phyloP scores from a whole-genome alignment of 2,113 vertebrate genomes.

The Dolichallabes microphthalmus region DNA sequence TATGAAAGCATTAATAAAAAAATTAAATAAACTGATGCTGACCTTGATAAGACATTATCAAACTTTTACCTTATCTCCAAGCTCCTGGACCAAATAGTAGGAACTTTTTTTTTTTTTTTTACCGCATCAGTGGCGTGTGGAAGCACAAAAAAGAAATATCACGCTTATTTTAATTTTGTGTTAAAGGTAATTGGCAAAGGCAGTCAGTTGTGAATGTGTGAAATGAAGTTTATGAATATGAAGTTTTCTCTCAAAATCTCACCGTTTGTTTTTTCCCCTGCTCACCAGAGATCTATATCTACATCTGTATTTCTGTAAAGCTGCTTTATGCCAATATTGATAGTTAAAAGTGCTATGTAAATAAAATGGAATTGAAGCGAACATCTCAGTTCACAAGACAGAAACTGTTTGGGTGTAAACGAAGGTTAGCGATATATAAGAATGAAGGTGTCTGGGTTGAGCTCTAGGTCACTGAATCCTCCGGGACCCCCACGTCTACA shows the following conservation, averaged over 20 bases:
- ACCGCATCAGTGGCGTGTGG: background rate
- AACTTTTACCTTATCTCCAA: background rate
- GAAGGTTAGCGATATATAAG: conserved; percentile 46
- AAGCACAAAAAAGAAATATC: background rate
- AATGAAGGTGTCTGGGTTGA: conserved; percentile 12
- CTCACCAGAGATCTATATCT: background rate
- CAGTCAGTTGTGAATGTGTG: background rate
- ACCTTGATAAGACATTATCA: background rate
- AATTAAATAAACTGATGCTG: background rate
- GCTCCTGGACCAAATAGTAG: background rate
- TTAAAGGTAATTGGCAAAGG: background rate
- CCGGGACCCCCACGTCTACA: background rate
- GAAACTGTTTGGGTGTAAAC: conserved; percentile 36
- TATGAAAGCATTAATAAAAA: background rate
- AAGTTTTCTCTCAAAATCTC: background rate
- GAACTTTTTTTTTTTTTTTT: background rate
- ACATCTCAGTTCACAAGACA: background rate
- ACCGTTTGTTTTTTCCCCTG: background rate
- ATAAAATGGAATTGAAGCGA: too few relatives aligned
- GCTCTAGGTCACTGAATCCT: conserved; percentile 44
- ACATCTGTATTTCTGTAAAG: background rate
- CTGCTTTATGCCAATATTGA: background rate
- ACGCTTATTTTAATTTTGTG: background rate
- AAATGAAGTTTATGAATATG: background rate
- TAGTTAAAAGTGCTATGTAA: background rate